Conservation (phyloP, 2,797 vertebrate species). For the Pipistrellus pipistrellus region DNA sequence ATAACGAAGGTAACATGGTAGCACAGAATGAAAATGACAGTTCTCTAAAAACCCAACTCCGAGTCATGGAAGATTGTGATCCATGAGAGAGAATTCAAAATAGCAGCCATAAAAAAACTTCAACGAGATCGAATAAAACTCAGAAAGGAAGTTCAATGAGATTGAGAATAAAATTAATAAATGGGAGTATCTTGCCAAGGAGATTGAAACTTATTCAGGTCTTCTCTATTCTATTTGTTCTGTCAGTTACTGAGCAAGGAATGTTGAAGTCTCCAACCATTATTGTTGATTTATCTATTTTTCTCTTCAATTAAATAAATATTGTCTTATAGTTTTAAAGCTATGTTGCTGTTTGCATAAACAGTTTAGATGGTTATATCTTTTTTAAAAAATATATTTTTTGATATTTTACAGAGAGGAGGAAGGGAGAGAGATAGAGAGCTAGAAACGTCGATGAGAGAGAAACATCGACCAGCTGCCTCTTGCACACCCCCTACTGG, state of each 20-base stretch:
- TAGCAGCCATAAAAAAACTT: not conserved
- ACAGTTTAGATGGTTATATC: not conserved
- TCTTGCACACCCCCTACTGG: no score
- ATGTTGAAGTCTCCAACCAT: not conserved
- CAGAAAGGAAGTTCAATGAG: not conserved
- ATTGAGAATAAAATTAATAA: not conserved
- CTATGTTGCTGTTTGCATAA: not conserved
- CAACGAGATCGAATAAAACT: not conserved
- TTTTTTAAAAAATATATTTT: not conserved
- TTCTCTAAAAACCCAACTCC: not conserved
- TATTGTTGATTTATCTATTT: not conserved
- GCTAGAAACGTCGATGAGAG: no score
- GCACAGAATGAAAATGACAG: not conserved
- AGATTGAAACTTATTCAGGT: not conserved
- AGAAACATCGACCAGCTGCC: no score
- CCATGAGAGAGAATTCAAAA: not conserved
- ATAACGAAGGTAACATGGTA: not conserved
- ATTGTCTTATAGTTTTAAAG: not conserved
- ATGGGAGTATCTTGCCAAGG: not conserved
- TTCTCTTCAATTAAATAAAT: not conserved
- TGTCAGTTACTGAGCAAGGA: not conserved
- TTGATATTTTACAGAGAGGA: no score
- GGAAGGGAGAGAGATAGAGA: no score
- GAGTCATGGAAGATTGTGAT: not conserved
- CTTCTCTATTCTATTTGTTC: not conserved